These are phyloP conservation scores for Atrina japonica DNA, from an alignment of 2,888 invertebrate genomes.

Conservation along the genomic window DNA sequence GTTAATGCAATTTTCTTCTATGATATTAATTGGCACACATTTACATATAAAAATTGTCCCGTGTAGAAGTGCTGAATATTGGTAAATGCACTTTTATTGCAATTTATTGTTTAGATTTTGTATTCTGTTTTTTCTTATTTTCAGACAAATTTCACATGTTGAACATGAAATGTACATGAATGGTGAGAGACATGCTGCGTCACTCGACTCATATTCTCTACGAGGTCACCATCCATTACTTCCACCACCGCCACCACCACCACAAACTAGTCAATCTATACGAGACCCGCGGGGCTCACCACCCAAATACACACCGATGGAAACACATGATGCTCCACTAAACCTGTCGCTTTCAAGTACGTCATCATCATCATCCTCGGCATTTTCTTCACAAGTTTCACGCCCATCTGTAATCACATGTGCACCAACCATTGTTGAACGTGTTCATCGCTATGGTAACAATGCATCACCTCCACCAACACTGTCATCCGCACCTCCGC, in stretches of 20 bases:
- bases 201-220: constrained; percentile 45
- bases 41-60: too few species aligned
- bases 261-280: constrained; percentile 44
- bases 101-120: too few species aligned
- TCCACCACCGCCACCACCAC: constrained; percentile 41
- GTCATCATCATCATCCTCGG: constrained; percentile 33
- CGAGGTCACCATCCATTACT: constrained; percentile 45
- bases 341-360: constrained; percentile 66
- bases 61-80: too few species aligned
- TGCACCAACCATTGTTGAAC: constrained; percentile 45
- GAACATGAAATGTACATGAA: constrained; percentile 55
- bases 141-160: constrained; percentile 40
- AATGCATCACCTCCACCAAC: constrained; percentile 14
- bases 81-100: too few species aligned
- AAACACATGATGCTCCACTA: constrained; percentile 64
- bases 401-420: constrained; percentile 72
- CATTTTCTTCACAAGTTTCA: constrained; percentile 53
- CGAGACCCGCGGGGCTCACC: constrained; percentile 37
- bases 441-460: constrained; percentile 32
- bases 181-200: constrained; percentile 40
- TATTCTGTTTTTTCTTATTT: constrained; percentile 15
- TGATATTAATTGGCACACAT: too few species aligned
- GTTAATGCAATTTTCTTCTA: too few species aligned
- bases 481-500: constrained; percentile 6
- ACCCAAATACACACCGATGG: constrained; percentile 29